phyloP scores from a whole-genome alignment of 37 sponge, comb jelly and placozoan species.

The Halisarca cf. caerulea region DNA sequence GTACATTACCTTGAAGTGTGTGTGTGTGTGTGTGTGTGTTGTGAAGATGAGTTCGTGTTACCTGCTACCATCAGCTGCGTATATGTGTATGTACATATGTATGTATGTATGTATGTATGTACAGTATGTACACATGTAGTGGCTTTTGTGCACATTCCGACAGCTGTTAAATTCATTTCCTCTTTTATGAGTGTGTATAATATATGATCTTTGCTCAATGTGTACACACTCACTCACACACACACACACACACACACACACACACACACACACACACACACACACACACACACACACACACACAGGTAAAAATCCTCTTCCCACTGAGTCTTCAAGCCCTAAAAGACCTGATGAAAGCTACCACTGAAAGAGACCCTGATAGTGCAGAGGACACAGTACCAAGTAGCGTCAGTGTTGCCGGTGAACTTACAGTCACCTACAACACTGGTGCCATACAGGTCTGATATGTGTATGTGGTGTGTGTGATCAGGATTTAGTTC shows the following conservation, averaged over 20 bases:
- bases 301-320: background rate
- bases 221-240: too few species aligned
- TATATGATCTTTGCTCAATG: too few species aligned
- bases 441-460: slow-evolving; percentile 3
- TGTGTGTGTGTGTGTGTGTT: too few species aligned
- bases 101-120: background rate
- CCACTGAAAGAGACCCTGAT: too few species aligned
- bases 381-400: background rate
- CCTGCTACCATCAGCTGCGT: too few species aligned
- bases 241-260: too few species aligned
- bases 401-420: background rate
- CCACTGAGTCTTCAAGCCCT: background rate
- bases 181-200: too few species aligned
- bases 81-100: background rate
- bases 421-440: slow-evolving; percentile 3
- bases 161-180: too few species aligned
- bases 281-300: background rate
- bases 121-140: background rate
- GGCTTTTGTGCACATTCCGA: background rate
- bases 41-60: too few species aligned
- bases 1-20: too few species aligned
- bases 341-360: background rate
- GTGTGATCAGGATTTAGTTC: too few species aligned
- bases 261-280: too few species aligned
- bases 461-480: background rate